Evolutionary conservation across 2,113 vertebrate species (phyloP).

Genomic region (Menidia beryllina): DNA sequence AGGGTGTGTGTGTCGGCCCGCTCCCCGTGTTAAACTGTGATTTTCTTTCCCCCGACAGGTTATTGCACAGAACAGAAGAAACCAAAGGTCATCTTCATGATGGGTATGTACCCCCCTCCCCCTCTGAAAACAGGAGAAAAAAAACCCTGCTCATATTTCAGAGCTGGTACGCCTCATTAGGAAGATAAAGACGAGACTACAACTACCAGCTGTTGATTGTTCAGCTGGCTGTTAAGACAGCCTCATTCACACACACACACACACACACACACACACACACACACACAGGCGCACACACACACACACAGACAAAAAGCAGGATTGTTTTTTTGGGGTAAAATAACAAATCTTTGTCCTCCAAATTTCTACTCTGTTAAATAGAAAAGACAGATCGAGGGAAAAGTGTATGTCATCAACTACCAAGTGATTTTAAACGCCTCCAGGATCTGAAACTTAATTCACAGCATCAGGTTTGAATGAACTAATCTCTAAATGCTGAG

Average conservation of each 20-base stretch:
- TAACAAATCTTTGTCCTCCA: conserved; percentile 1
- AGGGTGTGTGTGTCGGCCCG: background rate
- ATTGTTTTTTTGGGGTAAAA: background rate
- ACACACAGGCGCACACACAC: background rate
- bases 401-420: no score
- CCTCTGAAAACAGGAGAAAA: background rate
- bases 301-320: conserved; percentile 2
- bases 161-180: conserved; percentile 9
- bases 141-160: background rate
- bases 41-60: conserved; percentile 62
- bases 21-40: conserved; percentile 7
- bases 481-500: no score
- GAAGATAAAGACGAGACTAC: conserved; percentile 2
- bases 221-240: conserved; percentile 1
- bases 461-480: no score
- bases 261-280: background rate
- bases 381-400: no score
- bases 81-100: conserved; percentile 91
- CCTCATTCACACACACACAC: background rate
- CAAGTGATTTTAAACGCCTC: no score
- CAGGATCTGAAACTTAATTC: no score
- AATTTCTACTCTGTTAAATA: no score
- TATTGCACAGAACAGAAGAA: conserved; percentile 87
- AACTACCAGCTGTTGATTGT: conserved; percentile 26
- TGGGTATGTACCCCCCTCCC: conserved; percentile 72